Evolutionary conservation across 2,888 invertebrate species (phyloP).

Genomic region (Adelognathus sp.): DNA sequence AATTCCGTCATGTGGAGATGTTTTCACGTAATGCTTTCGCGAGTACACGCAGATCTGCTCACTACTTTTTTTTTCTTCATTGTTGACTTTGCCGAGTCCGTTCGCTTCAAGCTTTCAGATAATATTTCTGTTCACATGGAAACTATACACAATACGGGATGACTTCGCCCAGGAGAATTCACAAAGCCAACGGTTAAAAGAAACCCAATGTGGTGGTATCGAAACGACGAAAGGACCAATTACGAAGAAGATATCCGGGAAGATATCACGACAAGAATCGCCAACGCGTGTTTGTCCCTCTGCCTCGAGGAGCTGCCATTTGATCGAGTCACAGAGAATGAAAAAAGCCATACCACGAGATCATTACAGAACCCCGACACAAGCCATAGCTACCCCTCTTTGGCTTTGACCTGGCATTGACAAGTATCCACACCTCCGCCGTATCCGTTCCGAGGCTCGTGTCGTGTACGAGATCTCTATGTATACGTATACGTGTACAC

Average conservation of each 20-base stretch:
- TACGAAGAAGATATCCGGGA: constrained; percentile 25
- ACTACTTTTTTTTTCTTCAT: neutral
- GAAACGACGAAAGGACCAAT: constrained; percentile 27
- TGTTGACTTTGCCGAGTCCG: too few relatives aligned
- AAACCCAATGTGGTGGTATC: neutral
- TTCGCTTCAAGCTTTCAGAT: too few relatives aligned
- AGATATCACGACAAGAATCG: constrained; percentile 7
- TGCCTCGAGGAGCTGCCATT: neutral
- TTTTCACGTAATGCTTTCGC: too few relatives aligned
- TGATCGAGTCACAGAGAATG: neutral
- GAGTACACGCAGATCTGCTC: too few relatives aligned
- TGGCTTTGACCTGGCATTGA: constrained; percentile 33
- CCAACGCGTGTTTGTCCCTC: neutral
- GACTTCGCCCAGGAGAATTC: neutral
- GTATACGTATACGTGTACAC: neutral
- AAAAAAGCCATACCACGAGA: neutral
- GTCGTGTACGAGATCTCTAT: neutral
- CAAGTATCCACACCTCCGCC: constrained; percentile 41
- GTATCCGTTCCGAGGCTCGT: constrained; percentile 15
- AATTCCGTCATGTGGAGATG: too few relatives aligned
- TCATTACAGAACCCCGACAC: constrained; percentile 48
- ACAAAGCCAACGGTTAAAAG: neutral
- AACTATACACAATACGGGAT: too few relatives aligned
- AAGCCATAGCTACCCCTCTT: constrained; percentile 8
- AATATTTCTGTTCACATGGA: too few relatives aligned